A percentile compares a stretch with the other conserved stretches of the same genome.
Conservation (phyloP, 2,888 invertebrate genomes). For the Morpho achilles region DNA sequence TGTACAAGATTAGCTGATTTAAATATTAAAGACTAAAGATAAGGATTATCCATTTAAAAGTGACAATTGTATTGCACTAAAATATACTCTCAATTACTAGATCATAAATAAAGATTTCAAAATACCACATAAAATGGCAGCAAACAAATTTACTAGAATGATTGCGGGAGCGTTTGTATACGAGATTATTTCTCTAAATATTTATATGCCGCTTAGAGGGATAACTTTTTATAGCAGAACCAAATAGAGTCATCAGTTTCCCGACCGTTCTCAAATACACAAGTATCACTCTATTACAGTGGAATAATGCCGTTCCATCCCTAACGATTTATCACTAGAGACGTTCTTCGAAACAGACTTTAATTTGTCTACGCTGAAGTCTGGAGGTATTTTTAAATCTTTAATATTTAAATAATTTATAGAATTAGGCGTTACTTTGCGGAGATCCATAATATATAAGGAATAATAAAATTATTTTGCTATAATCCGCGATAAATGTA, state of each 20-base stretch:
- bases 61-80: too few species aligned
- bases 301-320: conserved; percentile 39
- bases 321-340: conserved; percentile 69
- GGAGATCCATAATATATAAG: too few species aligned
- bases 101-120: too few species aligned
- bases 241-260: conserved; percentile 60
- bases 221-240: conserved; percentile 71
- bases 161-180: not conserved
- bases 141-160: not conserved
- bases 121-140: too few species aligned
- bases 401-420: too few species aligned
- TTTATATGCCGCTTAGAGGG: conserved; percentile 63
- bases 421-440: too few species aligned
- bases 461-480: too few species aligned
- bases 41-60: too few species aligned
- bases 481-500: too few species aligned
- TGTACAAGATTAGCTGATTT: too few species aligned
- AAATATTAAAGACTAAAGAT: too few species aligned
- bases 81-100: too few species aligned
- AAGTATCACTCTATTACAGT: conserved; percentile 39
- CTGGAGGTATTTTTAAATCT: conserved; percentile 12
- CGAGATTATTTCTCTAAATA: conserved; percentile 51
- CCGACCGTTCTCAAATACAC: conserved; percentile 32
- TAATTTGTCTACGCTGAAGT: conserved; percentile 41
- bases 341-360: conserved; percentile 34